phyloP scores from a whole-genome alignment of 2,888 invertebrate genomes.

The Dioctria linearis region DNA sequence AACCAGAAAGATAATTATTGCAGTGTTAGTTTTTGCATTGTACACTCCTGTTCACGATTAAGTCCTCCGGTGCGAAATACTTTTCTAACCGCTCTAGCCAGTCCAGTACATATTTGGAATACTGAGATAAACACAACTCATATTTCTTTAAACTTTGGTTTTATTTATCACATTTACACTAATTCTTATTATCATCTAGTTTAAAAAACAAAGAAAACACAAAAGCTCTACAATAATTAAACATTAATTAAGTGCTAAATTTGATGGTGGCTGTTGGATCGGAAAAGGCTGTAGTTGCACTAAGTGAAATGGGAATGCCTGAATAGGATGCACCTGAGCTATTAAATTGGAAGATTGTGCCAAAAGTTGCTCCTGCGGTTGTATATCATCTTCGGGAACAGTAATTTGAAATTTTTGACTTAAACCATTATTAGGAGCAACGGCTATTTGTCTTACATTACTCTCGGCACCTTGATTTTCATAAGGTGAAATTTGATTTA shows the following conservation, averaged over 20 bases:
- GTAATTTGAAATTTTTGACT: slow-evolving; percentile 42
- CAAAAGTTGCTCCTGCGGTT: slow-evolving; percentile 53
- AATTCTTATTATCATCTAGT: slow-evolving; percentile 7
- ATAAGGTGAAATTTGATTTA: background rate
- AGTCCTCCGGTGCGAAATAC: too few species aligned
- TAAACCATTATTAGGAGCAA: slow-evolving; percentile 3
- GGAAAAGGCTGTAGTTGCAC: slow-evolving; percentile 65
- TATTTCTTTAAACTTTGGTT: slow-evolving; percentile 1
- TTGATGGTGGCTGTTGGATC: slow-evolving; percentile 62
- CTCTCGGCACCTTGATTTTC: slow-evolving; percentile 31
- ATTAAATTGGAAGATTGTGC: slow-evolving; percentile 38
- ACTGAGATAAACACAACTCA: too few species aligned
- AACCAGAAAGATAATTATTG: too few species aligned
- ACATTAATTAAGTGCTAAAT: slow-evolving; percentile 10
- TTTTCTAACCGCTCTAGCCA: too few species aligned
- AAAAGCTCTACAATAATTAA: background rate
- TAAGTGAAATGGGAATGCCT: slow-evolving; percentile 65
- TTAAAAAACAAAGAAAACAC: background rate
- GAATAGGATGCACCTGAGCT: slow-evolving; percentile 40
- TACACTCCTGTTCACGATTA: too few species aligned
- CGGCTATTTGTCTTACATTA: slow-evolving; percentile 19
- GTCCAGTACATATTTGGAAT: too few species aligned
- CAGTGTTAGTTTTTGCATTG: too few species aligned
- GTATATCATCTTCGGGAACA: slow-evolving; percentile 49
- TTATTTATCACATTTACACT: slow-evolving; percentile 36